Evolutionary conservation across 2,113 vertebrate genomes (phyloP).

Genomic region (Tylochromis polylepis): DNA sequence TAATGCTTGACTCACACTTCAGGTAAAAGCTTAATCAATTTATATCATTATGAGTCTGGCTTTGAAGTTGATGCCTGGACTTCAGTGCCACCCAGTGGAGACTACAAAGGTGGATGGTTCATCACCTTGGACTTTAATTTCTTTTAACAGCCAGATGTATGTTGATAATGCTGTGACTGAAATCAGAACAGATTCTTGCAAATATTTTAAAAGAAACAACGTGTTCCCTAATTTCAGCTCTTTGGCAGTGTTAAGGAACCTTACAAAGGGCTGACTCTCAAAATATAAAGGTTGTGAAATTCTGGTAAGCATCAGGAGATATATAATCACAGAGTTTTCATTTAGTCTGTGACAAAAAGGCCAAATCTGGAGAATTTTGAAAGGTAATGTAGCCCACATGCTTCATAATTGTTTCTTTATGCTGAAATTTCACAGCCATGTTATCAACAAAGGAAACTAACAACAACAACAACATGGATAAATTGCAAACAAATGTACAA

Average conservation of each 20-base stretch:
- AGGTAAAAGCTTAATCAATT: constrained; percentile 56
- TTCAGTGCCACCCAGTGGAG: constrained; percentile 73
- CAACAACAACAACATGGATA: background rate
- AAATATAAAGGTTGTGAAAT: background rate
- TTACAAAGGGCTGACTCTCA: background rate
- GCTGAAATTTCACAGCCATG: background rate
- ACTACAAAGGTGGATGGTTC: background rate
- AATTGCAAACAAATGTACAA: background rate
- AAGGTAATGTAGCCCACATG: background rate
- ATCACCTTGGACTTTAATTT: background rate
- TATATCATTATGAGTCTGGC: constrained; percentile 14
- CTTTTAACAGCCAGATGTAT: background rate
- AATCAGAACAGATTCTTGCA: background rate
- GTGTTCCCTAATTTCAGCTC: background rate
- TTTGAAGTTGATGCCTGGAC: constrained; percentile 43
- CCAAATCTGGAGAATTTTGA: background rate
- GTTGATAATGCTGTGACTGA: background rate
- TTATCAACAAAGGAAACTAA: background rate
- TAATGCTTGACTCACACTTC: constrained; percentile 53
- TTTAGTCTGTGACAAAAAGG: background rate
- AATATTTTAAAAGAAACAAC: background rate
- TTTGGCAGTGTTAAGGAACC: background rate
- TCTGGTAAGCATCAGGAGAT: background rate
- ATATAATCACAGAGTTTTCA: background rate
- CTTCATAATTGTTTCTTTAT: background rate